phyloP scores from a whole-genome alignment of 1,140 invertebrate genomes.

The Bombus terrestris region DNA sequence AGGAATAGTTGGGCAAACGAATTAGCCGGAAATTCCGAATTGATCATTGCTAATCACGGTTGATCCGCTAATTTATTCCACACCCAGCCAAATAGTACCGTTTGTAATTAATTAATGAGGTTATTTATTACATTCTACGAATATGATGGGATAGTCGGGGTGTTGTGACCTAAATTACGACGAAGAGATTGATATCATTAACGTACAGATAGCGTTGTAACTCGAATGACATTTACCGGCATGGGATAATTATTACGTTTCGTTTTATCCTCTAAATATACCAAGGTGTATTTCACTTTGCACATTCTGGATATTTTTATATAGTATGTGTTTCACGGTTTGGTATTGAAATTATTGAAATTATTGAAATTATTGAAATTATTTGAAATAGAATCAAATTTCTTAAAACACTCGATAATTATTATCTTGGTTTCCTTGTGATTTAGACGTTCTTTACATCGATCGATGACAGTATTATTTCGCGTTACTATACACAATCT shows the following conservation, averaged over 20 bases:
- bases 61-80: background rate
- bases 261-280: background rate
- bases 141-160: background rate
- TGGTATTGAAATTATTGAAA: too few relatives aligned
- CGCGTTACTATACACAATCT: background rate
- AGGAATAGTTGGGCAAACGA: background rate
- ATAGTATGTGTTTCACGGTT: too few relatives aligned
- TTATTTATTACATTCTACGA: background rate
- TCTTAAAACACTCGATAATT: too few relatives aligned
- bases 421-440: too few relatives aligned
- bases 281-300: too few relatives aligned
- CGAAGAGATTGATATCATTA: background rate
- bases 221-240: background rate
- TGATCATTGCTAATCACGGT: background rate
- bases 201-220: background rate
- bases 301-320: too few relatives aligned
- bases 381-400: too few relatives aligned
- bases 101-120: background rate
- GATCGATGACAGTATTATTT: background rate
- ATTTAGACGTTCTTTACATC: too few relatives aligned
- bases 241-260: background rate
- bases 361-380: too few relatives aligned
- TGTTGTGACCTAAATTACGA: background rate
- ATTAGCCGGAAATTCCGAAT: background rate
- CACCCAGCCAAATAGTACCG: background rate